These are phyloP conservation scores for Mesocentrotus franciscanus DNA, from an alignment of 53 echinoderm and acorn worm genomes.

Conservation along the genomic window DNA sequence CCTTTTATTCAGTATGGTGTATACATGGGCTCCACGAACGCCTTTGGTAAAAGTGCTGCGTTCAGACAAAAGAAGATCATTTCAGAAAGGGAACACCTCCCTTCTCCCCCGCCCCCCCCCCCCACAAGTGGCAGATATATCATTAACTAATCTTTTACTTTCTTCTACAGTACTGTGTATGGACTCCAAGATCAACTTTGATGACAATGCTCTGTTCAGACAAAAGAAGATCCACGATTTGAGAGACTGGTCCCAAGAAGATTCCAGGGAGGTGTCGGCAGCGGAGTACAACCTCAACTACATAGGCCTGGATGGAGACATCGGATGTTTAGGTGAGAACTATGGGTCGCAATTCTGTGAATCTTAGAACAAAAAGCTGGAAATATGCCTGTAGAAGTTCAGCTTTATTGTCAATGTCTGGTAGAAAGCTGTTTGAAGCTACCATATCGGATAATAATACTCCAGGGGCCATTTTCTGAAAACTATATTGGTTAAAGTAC, in stretches of 20 bases:
- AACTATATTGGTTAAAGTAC: too few species aligned
- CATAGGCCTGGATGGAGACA: slow-evolving; percentile 92
- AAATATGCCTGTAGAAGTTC: neutral
- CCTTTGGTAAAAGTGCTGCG: neutral
- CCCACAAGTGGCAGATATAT: too few species aligned
- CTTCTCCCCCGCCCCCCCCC: neutral
- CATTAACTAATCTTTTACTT: neutral
- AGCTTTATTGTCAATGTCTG: neutral
- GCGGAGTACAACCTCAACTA: slow-evolving; percentile 90
- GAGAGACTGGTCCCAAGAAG: slow-evolving; percentile 94
- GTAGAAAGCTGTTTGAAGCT: too few species aligned
- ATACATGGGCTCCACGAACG: too few species aligned
- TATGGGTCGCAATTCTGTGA: neutral
- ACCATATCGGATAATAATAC: too few species aligned
- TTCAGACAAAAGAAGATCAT: neutral
- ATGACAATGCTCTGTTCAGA: slow-evolving; percentile 95
- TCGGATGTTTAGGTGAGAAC: slow-evolving; percentile 92
- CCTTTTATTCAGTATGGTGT: too few species aligned
- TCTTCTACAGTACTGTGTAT: slow-evolving; percentile 86
- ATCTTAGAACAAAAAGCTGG: neutral
- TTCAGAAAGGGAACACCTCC: too few species aligned
- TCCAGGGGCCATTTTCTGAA: too few species aligned
- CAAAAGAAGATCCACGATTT: slow-evolving; percentile 89
- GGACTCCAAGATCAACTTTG: slow-evolving; percentile 99
- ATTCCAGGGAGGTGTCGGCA: slow-evolving; percentile 84